Percentiles rank a stretch among this genome's conserved stretches.
These are phyloP conservation scores for Sebastes taczanowskii DNA, from an alignment of 2,797 vertebrate genomes.

Conservation along the genomic window DNA sequence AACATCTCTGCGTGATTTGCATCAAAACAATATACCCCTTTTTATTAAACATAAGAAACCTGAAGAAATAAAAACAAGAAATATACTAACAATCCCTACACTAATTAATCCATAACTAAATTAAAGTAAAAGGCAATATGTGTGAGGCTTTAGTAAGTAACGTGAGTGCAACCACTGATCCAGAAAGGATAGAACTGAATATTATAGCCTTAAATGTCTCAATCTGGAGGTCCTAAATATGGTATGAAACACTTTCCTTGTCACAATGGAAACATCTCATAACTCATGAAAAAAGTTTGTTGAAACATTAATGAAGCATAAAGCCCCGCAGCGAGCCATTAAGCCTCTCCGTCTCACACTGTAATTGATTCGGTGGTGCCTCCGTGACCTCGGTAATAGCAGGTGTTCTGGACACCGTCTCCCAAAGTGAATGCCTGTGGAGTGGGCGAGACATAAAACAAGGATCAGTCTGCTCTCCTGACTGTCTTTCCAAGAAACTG, in stretches of 20 bases:
- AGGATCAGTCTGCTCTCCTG: not conserved
- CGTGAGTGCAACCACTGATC: not conserved
- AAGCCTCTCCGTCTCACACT: not conserved
- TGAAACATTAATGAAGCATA: conserved; percentile 22
- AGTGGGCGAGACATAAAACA: not conserved
- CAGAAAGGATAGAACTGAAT: not conserved
- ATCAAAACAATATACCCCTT: not conserved
- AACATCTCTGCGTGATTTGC: conserved; percentile 13
- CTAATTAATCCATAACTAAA: not conserved
- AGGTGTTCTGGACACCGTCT: not conserved
- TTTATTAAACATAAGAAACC: not conserved
- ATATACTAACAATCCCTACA: not conserved
- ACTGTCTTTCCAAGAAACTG: not conserved
- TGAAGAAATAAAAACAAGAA: too few relatives aligned
- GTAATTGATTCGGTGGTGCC: conserved; percentile 13
- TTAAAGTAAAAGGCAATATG: not conserved
- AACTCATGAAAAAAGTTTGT: not conserved
- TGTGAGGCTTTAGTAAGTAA: not conserved
- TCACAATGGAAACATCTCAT: not conserved
- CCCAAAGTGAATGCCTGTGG: not conserved
- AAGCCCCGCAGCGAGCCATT: conserved; percentile 2
- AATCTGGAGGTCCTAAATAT: not conserved
- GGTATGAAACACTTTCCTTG: not conserved
- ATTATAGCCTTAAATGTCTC: not conserved
- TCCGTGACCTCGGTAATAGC: not conserved